Conservation (phyloP, 2,113 vertebrate species). For the Nycticorax nycticorax region DNA sequence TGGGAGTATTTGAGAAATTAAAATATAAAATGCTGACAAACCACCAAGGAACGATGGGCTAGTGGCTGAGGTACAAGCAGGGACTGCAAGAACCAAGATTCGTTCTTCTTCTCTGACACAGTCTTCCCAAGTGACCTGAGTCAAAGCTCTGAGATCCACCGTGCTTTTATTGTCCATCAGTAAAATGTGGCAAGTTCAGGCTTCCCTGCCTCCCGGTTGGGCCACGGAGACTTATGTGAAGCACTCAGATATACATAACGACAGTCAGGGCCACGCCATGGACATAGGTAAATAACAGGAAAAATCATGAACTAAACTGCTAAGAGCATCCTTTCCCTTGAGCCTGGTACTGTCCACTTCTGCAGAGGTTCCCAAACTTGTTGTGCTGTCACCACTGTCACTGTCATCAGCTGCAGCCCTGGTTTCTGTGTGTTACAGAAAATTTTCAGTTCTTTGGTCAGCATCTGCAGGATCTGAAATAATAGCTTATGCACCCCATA, state of each 20-base stretch:
- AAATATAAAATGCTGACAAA: background rate
- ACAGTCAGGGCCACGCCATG: too few species aligned
- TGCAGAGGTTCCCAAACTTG: background rate
- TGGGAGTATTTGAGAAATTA: background rate
- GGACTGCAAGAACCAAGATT: background rate
- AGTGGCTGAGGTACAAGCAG: background rate
- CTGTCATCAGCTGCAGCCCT: background rate
- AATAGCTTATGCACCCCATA: background rate
- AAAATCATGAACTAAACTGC: background rate
- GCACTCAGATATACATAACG: background rate
- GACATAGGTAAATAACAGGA: background rate
- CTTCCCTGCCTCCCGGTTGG: background rate
- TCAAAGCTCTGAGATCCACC: background rate
- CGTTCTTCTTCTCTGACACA: background rate
- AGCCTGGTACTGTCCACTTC: background rate
- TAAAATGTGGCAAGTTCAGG: background rate
- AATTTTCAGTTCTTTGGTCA: background rate
- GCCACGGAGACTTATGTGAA: background rate
- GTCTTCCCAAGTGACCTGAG: background rate
- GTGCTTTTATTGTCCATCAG: background rate
- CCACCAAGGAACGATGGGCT: background rate
- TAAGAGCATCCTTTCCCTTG: background rate
- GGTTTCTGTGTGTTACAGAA: background rate
- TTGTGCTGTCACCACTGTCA: background rate
- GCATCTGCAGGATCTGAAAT: background rate